Evolutionary conservation across 2,888 invertebrate genomes (phyloP), one percentile per base, ranked within the genome.

Genomic region (Trissolcus japonicus): DNA sequence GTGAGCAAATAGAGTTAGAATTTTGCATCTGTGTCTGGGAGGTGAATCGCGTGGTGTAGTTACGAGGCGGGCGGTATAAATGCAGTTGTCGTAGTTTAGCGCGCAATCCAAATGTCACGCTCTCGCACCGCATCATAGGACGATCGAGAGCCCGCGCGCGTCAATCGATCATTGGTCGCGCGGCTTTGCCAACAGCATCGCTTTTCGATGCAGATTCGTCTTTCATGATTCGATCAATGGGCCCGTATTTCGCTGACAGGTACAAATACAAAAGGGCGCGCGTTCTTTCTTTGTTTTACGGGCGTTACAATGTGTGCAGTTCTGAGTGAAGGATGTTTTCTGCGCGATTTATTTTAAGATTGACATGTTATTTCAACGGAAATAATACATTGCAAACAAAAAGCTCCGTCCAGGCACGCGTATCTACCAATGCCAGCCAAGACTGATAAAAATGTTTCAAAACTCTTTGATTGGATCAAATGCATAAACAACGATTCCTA

Each of bases 91-190:
- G 77, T 78, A 81, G 79, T 79, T 80, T 78, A 75, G 75, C 77
- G 76, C 80, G 79, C 80, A 82, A 81, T 81, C 80, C 81, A 79
- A 83, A 81, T 82, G 82, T 82, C 81, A 82, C 76, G 78, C 79
- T 80, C 73, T 75, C 72, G 74, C 67, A 74, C 62, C 72, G 74
- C 67, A 74, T 60, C 67, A 55, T 63, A 53, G 56, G 76, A 68
- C 76, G 80, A 81, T 81, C 77, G 57, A 79, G 62, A 46, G 35
- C 71, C 74, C 81, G 78, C 68, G 62, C 78, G 81, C 80, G 83
- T 84, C 83, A 80, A 83, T 83, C 81, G 82, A 71, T 59, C 16
- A 17, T 35, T 77, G 69, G 79, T 78, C 75, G 76, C 76, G 71
- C 75, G 72, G 79, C 80, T 80, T 78, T 80, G 73, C 76, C 62